Base-by-base conservation (phyloP, 2,888 invertebrate genomes). In the Dioctria linearis region DNA sequence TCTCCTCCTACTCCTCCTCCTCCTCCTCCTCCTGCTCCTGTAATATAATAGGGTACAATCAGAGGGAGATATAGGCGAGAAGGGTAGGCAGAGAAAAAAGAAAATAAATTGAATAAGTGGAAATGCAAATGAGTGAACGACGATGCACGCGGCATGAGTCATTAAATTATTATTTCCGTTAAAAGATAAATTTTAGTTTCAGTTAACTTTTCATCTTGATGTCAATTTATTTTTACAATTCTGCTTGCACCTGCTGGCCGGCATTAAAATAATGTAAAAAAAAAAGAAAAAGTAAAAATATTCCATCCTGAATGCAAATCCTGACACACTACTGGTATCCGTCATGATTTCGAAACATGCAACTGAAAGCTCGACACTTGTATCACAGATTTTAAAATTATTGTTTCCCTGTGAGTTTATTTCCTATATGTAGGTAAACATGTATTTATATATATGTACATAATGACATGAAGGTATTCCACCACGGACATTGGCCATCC, bases 121-220 rank as follows among this genome's bases (percentile, higher is more conserved):
- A 67, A 43, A 67, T 67, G 67, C 67, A 67, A 67, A 67, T 67
- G 67, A 67, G 46, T 46, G 46, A 13, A 43, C 65, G 67, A 13
- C 46, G 46, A 46, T 6, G 46, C 5, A 8, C 46, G 46, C 25
- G 67, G 46, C 9, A 6, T 46, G 13, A 67, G 42, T 67, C 13
- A 67, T 67, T 67, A 46, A 46, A 67, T 46, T 67, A 43, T 67
- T 67, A 67, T 67, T 67, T 67, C 46, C 67, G 13, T 46, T 25
- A 67, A 67, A 43, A 67, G 67, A 67, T 67, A 67, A 67, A 67
- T 67, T 67, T 67, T 67, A 67, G 46, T 67, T 67, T 46, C 67
- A 67, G 67, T 67, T 46, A 46, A 67, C 46, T 67, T 67, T 67
- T 67, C 67, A 46, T 42, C 67, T 42, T 67, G n/a, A 37, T 67